Percentiles rank a stretch among this genome's conserved stretches.
Conservation (phyloP, 2,797 vertebrate species). For the Acrocephalus scirpaceus region DNA sequence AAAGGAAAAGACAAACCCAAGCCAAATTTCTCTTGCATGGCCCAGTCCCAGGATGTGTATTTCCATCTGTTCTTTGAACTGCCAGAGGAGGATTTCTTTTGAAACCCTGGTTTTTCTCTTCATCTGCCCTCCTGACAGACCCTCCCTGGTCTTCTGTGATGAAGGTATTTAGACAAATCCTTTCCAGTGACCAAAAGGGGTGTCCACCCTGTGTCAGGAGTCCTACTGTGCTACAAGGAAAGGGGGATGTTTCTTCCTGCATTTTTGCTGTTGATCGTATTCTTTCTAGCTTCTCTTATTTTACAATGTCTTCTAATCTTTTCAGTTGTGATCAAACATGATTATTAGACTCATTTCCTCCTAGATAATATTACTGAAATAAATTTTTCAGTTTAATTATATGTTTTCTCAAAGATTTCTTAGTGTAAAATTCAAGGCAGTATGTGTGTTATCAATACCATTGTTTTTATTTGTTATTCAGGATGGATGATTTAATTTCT, state of each 20-base stretch:
- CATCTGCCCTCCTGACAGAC: background rate
- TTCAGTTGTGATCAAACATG: background rate
- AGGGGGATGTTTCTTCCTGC: background rate
- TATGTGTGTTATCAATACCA: background rate
- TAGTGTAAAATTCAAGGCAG: background rate
- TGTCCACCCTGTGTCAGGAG: background rate
- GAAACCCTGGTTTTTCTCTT: background rate
- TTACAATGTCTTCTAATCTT: background rate
- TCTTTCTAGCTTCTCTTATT: background rate
- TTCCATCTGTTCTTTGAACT: background rate
- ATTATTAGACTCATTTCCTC: background rate
- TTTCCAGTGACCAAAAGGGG: background rate
- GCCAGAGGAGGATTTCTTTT: background rate
- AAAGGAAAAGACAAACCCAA: background rate
- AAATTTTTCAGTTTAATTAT: background rate
- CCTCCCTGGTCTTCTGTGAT: background rate
- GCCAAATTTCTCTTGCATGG: background rate
- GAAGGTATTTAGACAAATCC: background rate
- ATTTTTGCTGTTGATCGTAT: background rate
- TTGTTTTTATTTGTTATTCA: background rate
- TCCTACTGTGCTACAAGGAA: background rate
- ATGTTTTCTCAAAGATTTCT: background rate
- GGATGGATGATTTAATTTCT: background rate
- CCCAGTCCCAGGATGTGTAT: background rate
- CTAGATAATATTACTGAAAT: background rate